Evolutionary conservation across 64 coral and sea anemone genomes (phyloP).

Genomic region (Dendrophyllia cribrosa): DNA sequence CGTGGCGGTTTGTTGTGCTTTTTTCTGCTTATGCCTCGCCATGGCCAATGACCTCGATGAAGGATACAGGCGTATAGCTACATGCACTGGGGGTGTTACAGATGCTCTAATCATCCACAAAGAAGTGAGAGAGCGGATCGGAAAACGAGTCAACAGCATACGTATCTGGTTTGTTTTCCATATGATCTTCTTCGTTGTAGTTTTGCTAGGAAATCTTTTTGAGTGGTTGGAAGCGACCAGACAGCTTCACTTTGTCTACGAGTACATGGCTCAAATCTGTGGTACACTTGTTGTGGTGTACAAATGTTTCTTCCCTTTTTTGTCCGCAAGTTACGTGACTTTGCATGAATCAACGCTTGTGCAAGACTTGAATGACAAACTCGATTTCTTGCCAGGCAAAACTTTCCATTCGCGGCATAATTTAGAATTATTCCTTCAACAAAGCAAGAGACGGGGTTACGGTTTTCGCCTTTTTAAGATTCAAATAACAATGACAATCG

Average conservation of each 20-base stretch:
- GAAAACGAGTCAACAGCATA: constrained; percentile 32
- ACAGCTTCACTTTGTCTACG: constrained; percentile 21
- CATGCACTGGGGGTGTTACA: constrained; percentile 24
- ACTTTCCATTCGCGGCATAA: constrained; percentile 61
- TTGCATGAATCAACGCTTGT: constrained; percentile 70
- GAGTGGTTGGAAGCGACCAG: constrained; percentile 71
- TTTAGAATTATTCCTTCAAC: constrained; percentile 61
- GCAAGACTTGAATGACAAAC: constrained; percentile 58
- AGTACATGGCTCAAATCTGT: constrained; percentile 69
- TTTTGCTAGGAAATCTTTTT: constrained; percentile 66
- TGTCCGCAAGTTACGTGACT: constrained; percentile 78
- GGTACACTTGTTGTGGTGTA: constrained; percentile 66
- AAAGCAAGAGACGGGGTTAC: constrained; percentile 73
- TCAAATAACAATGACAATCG: constrained; percentile 74
- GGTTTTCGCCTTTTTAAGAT: constrained; percentile 75
- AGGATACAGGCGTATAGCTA: constrained; percentile 53
- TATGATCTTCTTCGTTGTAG: constrained; percentile 58
- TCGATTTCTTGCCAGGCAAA: constrained; percentile 38
- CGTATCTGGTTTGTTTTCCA: constrained; percentile 56
- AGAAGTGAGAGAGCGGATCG: constrained; percentile 50
- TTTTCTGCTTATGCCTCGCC: constrained; percentile 45
- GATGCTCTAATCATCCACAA: constrained; percentile 16
- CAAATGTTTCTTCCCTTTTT: constrained; percentile 77
- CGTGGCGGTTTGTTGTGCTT: constrained; percentile 62
- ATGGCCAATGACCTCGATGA: constrained; percentile 59